These are phyloP conservation scores for Itoplectis maculator DNA, from an alignment of 2,888 invertebrate genomes.

Conservation along the genomic window DNA sequence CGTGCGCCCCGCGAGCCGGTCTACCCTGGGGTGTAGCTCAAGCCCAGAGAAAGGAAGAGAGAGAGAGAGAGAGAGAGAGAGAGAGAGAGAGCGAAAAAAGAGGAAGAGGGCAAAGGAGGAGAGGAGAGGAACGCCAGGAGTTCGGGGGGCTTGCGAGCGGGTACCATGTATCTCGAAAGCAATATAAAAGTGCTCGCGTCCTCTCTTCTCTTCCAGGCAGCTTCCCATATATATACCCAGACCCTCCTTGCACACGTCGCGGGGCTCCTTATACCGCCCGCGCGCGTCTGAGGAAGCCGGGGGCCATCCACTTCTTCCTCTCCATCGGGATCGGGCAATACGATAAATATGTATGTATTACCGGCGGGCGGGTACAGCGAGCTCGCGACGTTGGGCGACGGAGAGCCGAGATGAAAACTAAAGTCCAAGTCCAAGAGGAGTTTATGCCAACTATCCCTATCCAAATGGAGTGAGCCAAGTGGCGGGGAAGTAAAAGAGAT, in stretches of 20 bases:
- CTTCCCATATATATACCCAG: conserved; percentile 50
- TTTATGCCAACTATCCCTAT: conserved; percentile 43
- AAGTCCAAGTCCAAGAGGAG: conserved; percentile 47
- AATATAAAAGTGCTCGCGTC: conserved; percentile 69
- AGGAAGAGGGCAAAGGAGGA: not conserved
- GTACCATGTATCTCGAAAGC: conserved; percentile 66
- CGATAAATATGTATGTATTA: conserved; percentile 62
- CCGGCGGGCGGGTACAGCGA: conserved; percentile 5
- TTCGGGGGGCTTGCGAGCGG: conserved; percentile 22
- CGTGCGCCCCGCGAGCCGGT: conserved; percentile 38
- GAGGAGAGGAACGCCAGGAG: conserved; percentile 27
- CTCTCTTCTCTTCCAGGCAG: conserved; percentile 55
- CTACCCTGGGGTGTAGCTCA: not conserved
- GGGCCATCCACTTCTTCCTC: conserved; percentile 57
- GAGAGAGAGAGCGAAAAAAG: not conserved
- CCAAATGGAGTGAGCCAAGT: conserved; percentile 38
- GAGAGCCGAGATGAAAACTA: conserved; percentile 42
- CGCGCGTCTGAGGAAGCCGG: conserved; percentile 34
- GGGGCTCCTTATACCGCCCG: not conserved
- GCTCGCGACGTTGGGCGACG: conserved; percentile 2
- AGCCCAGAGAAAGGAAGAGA: conserved; percentile 30
- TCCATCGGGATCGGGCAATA: conserved; percentile 54
- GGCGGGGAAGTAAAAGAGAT: not conserved
- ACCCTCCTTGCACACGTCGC: conserved; percentile 32
- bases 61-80: not conserved